Conservation (phyloP, 2,797 vertebrate genomes). For the Pogoniulus pusillus region DNA sequence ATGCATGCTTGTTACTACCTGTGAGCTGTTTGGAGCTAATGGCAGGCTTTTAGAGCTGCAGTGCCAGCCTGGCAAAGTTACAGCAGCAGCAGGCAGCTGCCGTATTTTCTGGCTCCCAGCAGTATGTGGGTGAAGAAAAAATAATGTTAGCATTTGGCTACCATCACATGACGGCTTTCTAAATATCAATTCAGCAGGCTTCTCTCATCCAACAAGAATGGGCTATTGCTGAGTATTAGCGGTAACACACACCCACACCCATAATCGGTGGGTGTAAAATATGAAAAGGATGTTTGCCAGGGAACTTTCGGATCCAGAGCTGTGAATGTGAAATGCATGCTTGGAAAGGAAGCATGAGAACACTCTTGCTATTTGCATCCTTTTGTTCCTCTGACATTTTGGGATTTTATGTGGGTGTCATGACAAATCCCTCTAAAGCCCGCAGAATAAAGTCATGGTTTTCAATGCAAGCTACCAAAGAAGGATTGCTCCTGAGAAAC, state of each 20-base stretch:
- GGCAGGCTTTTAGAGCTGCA: background rate
- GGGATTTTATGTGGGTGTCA: conserved; percentile 54
- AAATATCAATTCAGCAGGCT: conserved; percentile 22
- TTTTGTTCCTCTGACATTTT: conserved; percentile 58
- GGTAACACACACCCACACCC: background rate
- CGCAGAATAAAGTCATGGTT: background rate
- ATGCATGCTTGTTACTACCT: conserved; percentile 22
- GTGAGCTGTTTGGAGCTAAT: background rate
- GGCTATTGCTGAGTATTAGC: background rate
- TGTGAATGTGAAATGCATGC: conserved; percentile 40
- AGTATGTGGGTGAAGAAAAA: conserved; percentile 33
- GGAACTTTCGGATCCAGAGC: conserved; percentile 33
- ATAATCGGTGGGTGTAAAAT: conserved; percentile 46
- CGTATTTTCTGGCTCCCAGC: conserved; percentile 12
- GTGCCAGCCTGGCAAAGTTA: conserved; percentile 9
- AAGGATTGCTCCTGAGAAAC: background rate
- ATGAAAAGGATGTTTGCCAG: conserved; percentile 41
- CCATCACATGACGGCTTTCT: conserved; percentile 16
- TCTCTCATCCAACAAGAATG: conserved; percentile 40
- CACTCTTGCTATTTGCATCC: conserved; percentile 15
- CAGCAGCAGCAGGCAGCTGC: background rate
- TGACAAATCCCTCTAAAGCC: conserved; percentile 26
- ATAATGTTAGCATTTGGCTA: conserved; percentile 25
- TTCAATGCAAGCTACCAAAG: background rate
- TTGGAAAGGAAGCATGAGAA: conserved; percentile 52